These are phyloP conservation scores for Blastobasis lacticolella DNA, from an alignment of 2,888 invertebrate species.

Conservation along the genomic window DNA sequence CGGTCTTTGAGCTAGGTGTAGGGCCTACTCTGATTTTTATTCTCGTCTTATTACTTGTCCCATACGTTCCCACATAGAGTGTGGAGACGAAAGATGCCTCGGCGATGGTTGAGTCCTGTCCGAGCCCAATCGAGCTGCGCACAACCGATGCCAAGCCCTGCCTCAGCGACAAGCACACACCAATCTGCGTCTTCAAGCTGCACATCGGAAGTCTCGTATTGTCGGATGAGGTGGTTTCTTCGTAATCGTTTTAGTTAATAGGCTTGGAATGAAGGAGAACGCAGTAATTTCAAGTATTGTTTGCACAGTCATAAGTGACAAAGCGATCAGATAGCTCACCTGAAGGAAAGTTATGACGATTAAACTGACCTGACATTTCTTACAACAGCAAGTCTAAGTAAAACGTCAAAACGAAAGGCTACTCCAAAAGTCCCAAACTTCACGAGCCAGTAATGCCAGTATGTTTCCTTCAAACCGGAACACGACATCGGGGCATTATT, in stretches of 20 bases:
- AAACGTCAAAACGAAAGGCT: no score
- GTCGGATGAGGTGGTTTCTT: background rate
- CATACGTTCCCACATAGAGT: background rate
- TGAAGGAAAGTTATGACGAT: no score
- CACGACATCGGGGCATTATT: no score
- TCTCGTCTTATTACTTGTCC: background rate
- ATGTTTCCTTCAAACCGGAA: no score
- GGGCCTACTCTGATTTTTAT: background rate
- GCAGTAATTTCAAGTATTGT: no score
- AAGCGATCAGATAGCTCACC: no score
- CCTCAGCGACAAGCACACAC: constrained; percentile 21
- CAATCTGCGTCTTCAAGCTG: constrained; percentile 36
- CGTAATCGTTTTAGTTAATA: background rate
- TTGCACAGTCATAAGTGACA: no score
- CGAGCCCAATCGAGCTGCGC: constrained; percentile 12
- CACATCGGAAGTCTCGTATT: constrained; percentile 45
- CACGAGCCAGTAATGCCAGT: no score
- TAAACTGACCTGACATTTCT: no score
- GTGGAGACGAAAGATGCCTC: background rate
- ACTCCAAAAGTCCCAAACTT: no score
- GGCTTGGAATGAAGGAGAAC: no score
- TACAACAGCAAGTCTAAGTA: no score
- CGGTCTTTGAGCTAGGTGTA: constrained; percentile 4
- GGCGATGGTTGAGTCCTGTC: constrained; percentile 6
- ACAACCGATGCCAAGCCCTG: constrained; percentile 17